phyloP scores from a whole-genome alignment of 1,140 invertebrate species.

The Matsumurasca onukii region DNA sequence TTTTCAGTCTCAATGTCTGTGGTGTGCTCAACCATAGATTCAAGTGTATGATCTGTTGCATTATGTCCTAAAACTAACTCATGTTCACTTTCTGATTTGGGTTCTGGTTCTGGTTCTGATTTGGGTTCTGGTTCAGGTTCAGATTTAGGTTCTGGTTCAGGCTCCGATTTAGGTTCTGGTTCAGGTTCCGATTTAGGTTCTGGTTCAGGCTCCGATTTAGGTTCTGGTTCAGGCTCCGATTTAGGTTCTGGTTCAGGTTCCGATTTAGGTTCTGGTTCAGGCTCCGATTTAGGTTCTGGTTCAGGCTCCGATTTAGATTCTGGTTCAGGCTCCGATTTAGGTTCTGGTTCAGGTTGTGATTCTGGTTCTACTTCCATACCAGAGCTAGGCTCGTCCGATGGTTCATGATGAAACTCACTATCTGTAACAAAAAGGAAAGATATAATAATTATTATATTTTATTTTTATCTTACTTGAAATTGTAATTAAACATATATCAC shows the following conservation, averaged over 20 bases:
- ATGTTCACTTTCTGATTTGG: slow-evolving; percentile 35
- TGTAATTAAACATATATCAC: too few species aligned
- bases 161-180: slow-evolving; percentile 37
- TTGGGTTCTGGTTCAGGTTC: slow-evolving; percentile 43
- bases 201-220: slow-evolving; percentile 37
- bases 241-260: slow-evolving; percentile 38
- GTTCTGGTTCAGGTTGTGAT: slow-evolving; percentile 40
- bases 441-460: background rate
- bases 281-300: slow-evolving; percentile 39
- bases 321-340: slow-evolving; percentile 42
- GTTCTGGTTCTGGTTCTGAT: slow-evolving; percentile 42
- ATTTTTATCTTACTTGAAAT: too few species aligned
- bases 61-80: slow-evolving; percentile 19
- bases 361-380: slow-evolving; percentile 41
- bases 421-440: background rate
- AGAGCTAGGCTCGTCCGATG: slow-evolving; percentile 14
- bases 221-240: slow-evolving; percentile 33
- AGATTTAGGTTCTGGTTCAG: slow-evolving; percentile 35
- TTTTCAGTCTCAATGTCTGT: background rate
- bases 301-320: slow-evolving; percentile 35
- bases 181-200: slow-evolving; percentile 43
- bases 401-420: background rate
- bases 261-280: slow-evolving; percentile 44
- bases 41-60: background rate
- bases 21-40: background rate